Conservation (phyloP, 2,888 invertebrate species). For the Acrobasis suavella region DNA sequence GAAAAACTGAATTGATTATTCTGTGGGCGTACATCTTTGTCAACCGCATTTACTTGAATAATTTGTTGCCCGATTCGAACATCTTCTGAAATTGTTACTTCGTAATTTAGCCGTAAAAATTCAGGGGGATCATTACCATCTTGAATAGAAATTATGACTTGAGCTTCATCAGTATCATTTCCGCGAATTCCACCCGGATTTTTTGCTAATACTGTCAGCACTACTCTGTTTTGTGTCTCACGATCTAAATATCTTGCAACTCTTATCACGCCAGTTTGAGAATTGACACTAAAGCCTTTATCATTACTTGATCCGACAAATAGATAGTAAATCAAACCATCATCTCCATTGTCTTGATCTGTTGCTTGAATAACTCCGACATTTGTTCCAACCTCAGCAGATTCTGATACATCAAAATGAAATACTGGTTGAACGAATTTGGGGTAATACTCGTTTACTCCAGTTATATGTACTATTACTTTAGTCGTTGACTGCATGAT, state of each 20-base stretch:
- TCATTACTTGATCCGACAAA: conserved; percentile 96
- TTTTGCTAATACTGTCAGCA: conserved; percentile 96
- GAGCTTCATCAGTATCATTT: conserved; percentile 97
- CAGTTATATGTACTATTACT: conserved; percentile 89
- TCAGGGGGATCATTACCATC: conserved; percentile 98
- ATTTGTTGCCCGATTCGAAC: conserved; percentile 88
- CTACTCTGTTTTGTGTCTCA: conserved; percentile 94
- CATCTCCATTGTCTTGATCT: conserved; percentile 93
- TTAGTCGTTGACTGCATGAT: conserved; percentile 89
- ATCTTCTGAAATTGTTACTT: conserved; percentile 91
- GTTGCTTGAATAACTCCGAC: conserved; percentile 94
- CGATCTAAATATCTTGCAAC: conserved; percentile 92
- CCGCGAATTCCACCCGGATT: conserved; percentile 96
- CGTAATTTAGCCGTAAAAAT: conserved; percentile 90
- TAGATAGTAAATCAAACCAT: conserved; percentile 94
- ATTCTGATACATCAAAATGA: conserved; percentile 96
- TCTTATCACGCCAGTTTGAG: conserved; percentile 91
- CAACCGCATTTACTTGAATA: conserved; percentile 90
- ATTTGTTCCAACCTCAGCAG: conserved; percentile 91
- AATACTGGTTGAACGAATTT: conserved; percentile 94
- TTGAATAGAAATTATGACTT: conserved; percentile 95
- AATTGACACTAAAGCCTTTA: conserved; percentile 92
- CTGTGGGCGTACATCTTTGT: conserved; percentile 94
- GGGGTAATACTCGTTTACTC: conserved; percentile 94
- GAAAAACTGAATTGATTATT: conserved; percentile 96